Evolutionary conservation across 2,888 invertebrate species (phyloP).

Genomic region (Xylota sylvarum): DNA sequence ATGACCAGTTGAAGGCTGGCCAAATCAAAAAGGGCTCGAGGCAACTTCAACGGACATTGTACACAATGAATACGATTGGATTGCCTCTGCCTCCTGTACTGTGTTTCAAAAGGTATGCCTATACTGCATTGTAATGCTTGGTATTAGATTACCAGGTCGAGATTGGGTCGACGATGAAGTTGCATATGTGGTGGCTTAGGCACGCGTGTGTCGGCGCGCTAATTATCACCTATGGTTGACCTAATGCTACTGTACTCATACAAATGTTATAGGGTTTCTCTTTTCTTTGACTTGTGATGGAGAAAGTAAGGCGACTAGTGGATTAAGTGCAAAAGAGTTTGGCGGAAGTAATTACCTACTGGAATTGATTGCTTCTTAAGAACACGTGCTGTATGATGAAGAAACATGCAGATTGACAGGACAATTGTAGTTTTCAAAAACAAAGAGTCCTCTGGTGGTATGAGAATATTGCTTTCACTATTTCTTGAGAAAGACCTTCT

Average conservation of each 20-base stretch:
- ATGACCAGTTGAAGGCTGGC: background rate
- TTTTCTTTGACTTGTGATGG: conserved; percentile 29
- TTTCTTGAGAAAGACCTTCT: too few relatives aligned
- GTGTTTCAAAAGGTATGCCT: background rate
- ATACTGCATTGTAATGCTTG: background rate
- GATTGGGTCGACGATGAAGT: background rate
- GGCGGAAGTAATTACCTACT: background rate
- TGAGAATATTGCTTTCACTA: too few relatives aligned
- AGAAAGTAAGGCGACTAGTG: background rate
- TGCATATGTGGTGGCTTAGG: background rate
- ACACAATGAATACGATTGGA: background rate
- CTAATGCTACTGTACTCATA: conserved; percentile 21
- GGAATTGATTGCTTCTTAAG: background rate
- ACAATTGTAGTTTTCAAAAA: too few relatives aligned
- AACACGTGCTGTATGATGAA: background rate
- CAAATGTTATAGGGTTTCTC: conserved; percentile 23
- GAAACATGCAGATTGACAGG: too few relatives aligned
- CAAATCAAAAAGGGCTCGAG: background rate
- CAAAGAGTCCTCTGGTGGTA: too few relatives aligned
- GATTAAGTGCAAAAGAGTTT: background rate
- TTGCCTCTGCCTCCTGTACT: background rate
- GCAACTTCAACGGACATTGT: background rate
- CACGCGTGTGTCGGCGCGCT: conserved; percentile 1
- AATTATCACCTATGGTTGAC: conserved; percentile 29
- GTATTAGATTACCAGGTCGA: conserved; percentile 4